Base-by-base conservation (phyloP, 2,888 invertebrate species). In the Pristionchus japonicus region DNA sequence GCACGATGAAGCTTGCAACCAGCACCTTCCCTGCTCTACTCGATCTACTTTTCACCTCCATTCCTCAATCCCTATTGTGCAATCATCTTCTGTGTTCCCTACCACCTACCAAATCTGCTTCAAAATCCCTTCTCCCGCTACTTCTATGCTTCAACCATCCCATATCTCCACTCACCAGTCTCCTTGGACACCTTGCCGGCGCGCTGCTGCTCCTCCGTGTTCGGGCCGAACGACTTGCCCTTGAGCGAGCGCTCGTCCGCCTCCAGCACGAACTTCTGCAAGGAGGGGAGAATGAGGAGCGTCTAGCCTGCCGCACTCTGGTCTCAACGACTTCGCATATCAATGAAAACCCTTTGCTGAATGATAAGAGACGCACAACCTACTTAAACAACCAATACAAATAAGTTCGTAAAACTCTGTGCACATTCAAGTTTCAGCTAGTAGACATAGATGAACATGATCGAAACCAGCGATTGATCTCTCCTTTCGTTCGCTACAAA, bases 211-310 rank as follows among this genome's bases (percentile, higher is more conserved):
- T 93, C 93, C 64, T 90, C 90, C 49, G 89, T 91, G 82, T 90
- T 91, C 49, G 92, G 92, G 27, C 80, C 92, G 86, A 91, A 91
- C 88, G 88, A 89, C 88, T 90, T 92, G 61, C 90, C 90, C 89
- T 90, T 90, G 88, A 88, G 88, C n/a, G 92, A 91, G 27, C 94
- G 92, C 89, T 94, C 93, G 27, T 93, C 92, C 9, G 93, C 89
- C 11, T 91, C 90, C 88, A 94, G 89, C 67, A 91, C 91, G 84
- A 93, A 91, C 7, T 90, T 90, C 91, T 92, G 90, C 47, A 82
- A 82, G 6, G 15, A 49, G 1, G 49, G n/a, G n/a, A n/a, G n/a
- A n/a, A n/a, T n/a, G n/a, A n/a, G n/a, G n/a, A n/a, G n/a, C n/a
- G n/a, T n/a, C n/a, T n/a, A n/a, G n/a, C n/a, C n/a, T n/a, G 17